Percentiles rank a stretch among this genome's conserved stretches.
Evolutionary conservation across 2,113 vertebrate species (phyloP).

Genomic region (Opisthocomus hoazin): DNA sequence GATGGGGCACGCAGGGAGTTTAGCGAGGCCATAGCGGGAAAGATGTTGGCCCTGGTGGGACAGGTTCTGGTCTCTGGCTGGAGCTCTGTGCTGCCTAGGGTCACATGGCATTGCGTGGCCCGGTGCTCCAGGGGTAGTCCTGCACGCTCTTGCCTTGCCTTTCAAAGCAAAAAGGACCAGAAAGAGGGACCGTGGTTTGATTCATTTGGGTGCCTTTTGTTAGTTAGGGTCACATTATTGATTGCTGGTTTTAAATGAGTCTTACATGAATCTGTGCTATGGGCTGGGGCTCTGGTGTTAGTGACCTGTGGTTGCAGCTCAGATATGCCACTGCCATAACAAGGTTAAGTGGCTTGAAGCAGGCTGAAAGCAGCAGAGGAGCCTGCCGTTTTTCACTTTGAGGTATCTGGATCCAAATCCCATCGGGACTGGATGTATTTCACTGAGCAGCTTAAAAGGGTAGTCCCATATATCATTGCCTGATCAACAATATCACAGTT

Average conservation of each 20-base stretch:
- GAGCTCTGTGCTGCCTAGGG: neutral
- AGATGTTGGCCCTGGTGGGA: no score
- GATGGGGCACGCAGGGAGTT: neutral
- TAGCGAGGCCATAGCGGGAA: rapidly evolving
- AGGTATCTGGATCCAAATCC: neutral
- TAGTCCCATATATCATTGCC: neutral
- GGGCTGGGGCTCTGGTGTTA: neutral
- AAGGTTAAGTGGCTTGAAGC: neutral
- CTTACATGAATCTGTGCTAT: rapidly evolving
- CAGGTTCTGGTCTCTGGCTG: neutral
- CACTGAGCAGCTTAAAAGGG: neutral
- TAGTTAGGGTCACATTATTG: neutral
- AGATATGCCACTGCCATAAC: neutral
- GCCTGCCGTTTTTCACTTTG: neutral
- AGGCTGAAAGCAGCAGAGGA: neutral
- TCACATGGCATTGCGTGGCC: rapidly evolving
- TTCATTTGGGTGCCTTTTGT: neutral
- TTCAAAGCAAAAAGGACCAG: neutral
- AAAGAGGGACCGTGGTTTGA: neutral
- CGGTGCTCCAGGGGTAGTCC: neutral
- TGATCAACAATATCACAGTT: neutral
- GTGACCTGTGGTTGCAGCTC: neutral
- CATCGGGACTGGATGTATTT: neutral
- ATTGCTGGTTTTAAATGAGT: neutral
- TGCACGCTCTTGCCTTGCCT: neutral